A percentile compares a stretch with the other conserved stretches of the same genome.
Conservation (phyloP, 2,113 vertebrate species). For the Sturnus vulgaris region DNA sequence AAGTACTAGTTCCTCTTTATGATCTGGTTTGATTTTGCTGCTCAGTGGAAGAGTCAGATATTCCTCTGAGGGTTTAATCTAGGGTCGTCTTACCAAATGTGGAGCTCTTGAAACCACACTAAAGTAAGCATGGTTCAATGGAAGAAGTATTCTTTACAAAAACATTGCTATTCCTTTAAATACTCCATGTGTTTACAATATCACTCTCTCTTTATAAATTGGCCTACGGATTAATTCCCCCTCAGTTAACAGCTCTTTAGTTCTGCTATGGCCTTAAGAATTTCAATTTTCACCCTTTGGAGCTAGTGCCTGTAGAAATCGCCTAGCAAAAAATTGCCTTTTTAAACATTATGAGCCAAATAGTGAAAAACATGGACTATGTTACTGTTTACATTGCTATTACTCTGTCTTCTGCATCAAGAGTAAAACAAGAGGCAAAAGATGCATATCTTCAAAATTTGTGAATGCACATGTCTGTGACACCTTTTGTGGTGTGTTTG, state of each 20-base stretch:
- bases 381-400: background rate
- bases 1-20: background rate
- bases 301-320: background rate
- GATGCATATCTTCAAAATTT: background rate
- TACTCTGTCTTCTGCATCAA: background rate
- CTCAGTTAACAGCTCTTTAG: background rate
- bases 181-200: background rate
- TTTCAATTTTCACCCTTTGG: background rate
- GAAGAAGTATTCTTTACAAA: background rate
- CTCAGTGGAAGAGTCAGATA: background rate
- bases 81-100: background rate
- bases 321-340: background rate
- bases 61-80: background rate
- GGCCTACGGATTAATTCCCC: background rate
- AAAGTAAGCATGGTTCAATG: background rate
- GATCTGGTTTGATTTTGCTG: background rate
- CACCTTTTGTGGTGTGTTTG: background rate
- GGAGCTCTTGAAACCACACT: background rate
- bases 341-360: background rate
- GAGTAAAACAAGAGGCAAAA: background rate
- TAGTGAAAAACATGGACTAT: background rate
- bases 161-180: background rate
- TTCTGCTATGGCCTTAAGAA: background rate
- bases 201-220: background rate
- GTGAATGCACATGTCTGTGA: background rate